These are phyloP conservation scores for Microchirus variegatus DNA, from an alignment of 2,797 vertebrate genomes.

Conservation along the genomic window DNA sequence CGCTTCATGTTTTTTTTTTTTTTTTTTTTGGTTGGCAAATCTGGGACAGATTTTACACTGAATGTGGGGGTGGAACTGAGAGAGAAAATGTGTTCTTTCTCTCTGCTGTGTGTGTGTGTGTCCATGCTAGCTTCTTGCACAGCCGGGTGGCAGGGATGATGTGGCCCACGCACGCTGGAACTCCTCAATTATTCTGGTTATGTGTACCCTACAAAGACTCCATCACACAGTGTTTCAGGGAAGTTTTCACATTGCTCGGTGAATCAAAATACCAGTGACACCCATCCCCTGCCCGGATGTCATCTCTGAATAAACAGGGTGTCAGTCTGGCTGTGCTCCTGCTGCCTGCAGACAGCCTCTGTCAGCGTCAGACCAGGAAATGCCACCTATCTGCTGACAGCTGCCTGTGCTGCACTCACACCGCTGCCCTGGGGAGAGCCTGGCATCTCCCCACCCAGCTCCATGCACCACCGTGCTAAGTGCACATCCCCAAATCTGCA, in stretches of 20 bases:
- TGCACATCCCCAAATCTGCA: constrained; percentile 67
- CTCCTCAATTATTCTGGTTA: constrained; percentile 84
- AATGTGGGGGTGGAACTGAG: constrained; percentile 59
- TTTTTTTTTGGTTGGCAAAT: constrained; percentile 39
- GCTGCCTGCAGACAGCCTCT: constrained; percentile 93
- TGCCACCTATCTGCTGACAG: constrained; percentile 94
- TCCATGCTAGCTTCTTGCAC: constrained; percentile 48
- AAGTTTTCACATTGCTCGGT: constrained; percentile 84
- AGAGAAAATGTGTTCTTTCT: constrained; percentile 50
- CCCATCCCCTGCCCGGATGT: constrained; percentile 88
- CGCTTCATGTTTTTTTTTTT: constrained; percentile 26
- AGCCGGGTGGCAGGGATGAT: constrained; percentile 60
- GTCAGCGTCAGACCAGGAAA: constrained; percentile 93
- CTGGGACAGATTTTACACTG: constrained; percentile 59
- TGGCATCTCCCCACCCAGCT: constrained; percentile 86
- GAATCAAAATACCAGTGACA: constrained; percentile 92
- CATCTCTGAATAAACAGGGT: constrained; percentile 96
- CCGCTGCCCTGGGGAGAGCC: constrained; percentile 75
- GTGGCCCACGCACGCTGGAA: constrained; percentile 71
- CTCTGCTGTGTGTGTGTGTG: neutral
- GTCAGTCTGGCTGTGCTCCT: constrained; percentile 93
- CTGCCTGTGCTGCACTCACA: constrained; percentile 89
- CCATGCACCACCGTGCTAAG: constrained; percentile 63
- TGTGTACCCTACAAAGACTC: constrained; percentile 86
- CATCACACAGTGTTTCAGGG: constrained; percentile 83